Base-by-base conservation (phyloP, 2,888 invertebrate genomes). In the Leucoma salicis region DNA sequence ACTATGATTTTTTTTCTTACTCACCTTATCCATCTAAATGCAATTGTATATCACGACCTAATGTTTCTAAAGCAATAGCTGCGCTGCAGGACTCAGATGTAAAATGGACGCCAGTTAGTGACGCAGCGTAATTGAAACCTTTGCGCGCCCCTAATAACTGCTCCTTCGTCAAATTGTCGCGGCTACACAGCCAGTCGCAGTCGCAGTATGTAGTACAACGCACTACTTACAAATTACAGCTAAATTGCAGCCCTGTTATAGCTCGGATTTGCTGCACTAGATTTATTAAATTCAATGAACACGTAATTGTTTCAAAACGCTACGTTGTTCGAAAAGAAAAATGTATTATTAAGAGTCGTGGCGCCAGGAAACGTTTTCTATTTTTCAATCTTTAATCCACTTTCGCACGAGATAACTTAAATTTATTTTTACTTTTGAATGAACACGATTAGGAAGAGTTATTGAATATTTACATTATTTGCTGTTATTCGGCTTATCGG, bases 101-200 rank as follows among this genome's bases (percentile, higher is more conserved):
- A 50, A 52, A 60, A 44, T 48, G 45, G 41, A 42, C 45, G 40
- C 46, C 43, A 6, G 28, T 37, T 43, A 55, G 39, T 48, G 49
- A 42, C 46, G 60, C 50, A 43, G 41, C 43, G 52, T 60, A 54
- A 60, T 60, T 60, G 60, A 60, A 60, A 60, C 46, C 39, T 48
- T 49, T 14, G 39, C 32, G 31, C 31, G 47, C 46, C 32, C 32
- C 39, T 52, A 52, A 57, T 60, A 50, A 54, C 50, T 32, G 36
- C 49, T 39, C 45, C 47, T 44, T 36, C 46, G 41, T 13, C 15
- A 14, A 21, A 40, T 32, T 11, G 43, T 35, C 14, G 16, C 29
- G 24, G 24, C 49, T 48, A 49, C 46, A 45, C 47, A 32, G 46
- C 49, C 16, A n/a, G n/a, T n/a, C n/a, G n/a, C n/a, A n/a, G n/a